Evolutionary conservation across 2,888 invertebrate genomes (phyloP), one percentile per base, ranked within the genome.

Genomic region (Campopleginae sp.): DNA sequence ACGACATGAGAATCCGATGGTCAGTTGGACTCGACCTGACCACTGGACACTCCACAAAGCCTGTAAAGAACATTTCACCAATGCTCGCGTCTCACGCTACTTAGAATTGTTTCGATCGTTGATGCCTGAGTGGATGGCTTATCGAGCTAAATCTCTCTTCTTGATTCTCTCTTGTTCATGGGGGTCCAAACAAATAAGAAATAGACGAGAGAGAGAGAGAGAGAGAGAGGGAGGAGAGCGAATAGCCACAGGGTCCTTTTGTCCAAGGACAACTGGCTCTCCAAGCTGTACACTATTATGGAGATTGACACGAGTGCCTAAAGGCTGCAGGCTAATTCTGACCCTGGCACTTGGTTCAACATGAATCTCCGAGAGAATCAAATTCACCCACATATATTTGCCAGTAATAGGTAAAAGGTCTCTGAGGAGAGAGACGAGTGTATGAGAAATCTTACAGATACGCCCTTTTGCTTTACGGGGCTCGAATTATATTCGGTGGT

Each of bases 51-150:
- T 76, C 77, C 78, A 88, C 87, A 88, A 91, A 84, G 79, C 58
- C 17, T 33, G 51, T 82, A 63, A 81, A 80, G 83, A 75, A 86
- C 54, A 54, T n/a, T 12, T n/a, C n/a, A 38, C 85, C 72, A 80
- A 75, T 48, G 17, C 65, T 66, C 88, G 87, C 82, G 89, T 91
- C 91, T 90, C 91, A 91, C 92, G 92, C 90, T 92, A 90, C 92
- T 92, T 91, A 90, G 87, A 89, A 86, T 90, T 89, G 90, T 90
- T 88, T 88, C 86, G 80, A 82, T 80, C 70, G 80, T 83, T 86
- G 82, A 83, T 86, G 74, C 80, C 83, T 87, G 89, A 90, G 89
- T 91, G 89, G 76, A 33, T 91, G 89, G 91, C 89, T 91, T 91
- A 92, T 91, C 91, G 89, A 87, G 88, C 88, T 87, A 88, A 65